Conservation (phyloP, 2,113 vertebrate genomes). For the Atlantisia rogersi region DNA sequence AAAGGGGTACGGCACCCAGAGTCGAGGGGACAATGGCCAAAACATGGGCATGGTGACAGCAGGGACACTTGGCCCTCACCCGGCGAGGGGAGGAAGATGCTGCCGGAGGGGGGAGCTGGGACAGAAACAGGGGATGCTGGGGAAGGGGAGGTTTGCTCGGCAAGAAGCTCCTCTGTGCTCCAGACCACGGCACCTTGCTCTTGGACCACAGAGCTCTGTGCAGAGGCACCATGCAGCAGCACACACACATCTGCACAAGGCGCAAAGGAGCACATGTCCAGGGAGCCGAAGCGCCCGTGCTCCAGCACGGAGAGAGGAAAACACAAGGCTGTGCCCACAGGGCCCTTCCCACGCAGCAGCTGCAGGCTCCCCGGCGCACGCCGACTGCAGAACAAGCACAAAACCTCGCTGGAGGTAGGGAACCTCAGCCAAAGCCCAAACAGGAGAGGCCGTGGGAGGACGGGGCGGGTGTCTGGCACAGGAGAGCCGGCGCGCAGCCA, state of each 20-base stretch:
- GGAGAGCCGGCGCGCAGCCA: background rate
- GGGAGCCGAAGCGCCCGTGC: background rate
- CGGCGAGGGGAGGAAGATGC: background rate
- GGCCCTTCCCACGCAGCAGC: background rate
- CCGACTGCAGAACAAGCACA: background rate
- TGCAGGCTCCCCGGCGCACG: background rate
- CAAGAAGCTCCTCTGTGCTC: background rate
- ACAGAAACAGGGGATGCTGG: background rate
- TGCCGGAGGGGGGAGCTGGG: background rate
- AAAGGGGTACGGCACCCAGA: background rate
- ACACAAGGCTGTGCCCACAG: background rate
- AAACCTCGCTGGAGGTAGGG: background rate
- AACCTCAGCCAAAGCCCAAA: background rate
- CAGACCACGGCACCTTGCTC: background rate
- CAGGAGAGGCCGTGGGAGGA: background rate
- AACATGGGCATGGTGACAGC: background rate
- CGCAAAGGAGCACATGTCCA: accelerated
- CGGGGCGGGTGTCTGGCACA: accelerated
- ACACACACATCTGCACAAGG: background rate
- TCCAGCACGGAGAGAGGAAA: background rate
- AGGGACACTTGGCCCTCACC: background rate
- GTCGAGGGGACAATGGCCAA: background rate
- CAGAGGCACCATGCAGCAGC: background rate
- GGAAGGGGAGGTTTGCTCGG: background rate
- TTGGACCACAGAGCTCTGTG: accelerated